Evolutionary conservation across 1,140 invertebrate genomes (phyloP).

Genomic region (Ditylenchus dipsaci): DNA sequence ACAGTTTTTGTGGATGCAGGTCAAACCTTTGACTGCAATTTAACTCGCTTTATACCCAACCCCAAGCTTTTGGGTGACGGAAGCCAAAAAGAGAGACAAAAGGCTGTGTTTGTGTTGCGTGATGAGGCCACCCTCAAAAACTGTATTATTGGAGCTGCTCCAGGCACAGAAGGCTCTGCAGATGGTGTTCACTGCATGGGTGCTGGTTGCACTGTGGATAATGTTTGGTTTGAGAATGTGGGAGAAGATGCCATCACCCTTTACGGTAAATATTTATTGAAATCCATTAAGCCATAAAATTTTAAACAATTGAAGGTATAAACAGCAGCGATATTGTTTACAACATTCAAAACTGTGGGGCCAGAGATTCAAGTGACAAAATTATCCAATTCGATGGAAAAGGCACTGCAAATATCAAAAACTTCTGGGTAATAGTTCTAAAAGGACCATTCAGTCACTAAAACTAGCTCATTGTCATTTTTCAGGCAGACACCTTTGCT

Average conservation of each 20-base stretch:
- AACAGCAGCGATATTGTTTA: no score
- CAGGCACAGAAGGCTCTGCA: neutral
- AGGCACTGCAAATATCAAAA: neutral
- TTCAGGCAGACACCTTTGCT: neutral
- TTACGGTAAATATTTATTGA: neutral
- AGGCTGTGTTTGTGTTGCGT: conserved; percentile 10
- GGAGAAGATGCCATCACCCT: conserved; percentile 22
- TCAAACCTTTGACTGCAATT: no score
- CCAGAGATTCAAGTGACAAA: neutral
- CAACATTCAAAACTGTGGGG: neutral
- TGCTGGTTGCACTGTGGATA: conserved; percentile 4
- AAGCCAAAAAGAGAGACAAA: conserved; percentile 13
- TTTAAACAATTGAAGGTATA: no score
- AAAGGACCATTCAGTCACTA: no score
- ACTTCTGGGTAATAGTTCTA: conserved; percentile 1
- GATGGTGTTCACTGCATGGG: conserved; percentile 24
- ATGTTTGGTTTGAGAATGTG: conserved; percentile 20
- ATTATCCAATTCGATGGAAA: conserved; percentile 6
- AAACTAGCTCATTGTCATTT: neutral
- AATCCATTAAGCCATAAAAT: no score
- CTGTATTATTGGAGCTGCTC: conserved; percentile 13
- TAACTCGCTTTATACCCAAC: no score
- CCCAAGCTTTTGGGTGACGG: conserved; percentile 8
- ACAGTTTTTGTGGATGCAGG: no score
- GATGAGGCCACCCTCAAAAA: conserved; percentile 19